Evolutionary conservation across 1,140 invertebrate genomes (phyloP), one percentile per base, ranked within the genome.

Genomic region (Ditylenchus dipsaci): DNA sequence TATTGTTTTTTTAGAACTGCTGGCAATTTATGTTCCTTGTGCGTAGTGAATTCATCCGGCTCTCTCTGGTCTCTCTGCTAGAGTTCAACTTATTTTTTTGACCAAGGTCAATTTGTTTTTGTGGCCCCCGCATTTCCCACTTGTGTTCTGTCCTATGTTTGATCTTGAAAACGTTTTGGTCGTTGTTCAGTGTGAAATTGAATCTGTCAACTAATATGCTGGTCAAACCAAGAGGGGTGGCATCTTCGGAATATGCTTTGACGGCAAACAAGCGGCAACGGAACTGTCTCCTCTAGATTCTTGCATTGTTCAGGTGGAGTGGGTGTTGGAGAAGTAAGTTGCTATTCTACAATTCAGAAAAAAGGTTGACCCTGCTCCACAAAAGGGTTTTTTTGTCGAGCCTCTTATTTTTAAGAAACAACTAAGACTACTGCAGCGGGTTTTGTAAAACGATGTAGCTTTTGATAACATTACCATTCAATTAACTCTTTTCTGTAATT

Each of bases 1-100:
- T 13, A 17, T 38, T 27, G 27, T 56, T 19, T 61, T 68, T 69
- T 13, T 29, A 68, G 65, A 69, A 26, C 53, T 47, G 57, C 1
- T 69, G 68, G 65, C 68, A 70, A 49, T 70, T 38, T 43, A 57
- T 47, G 23, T 70, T 70, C 53, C 57, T 70, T 5, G 68, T 70
- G 19, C 66, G 68, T 38, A 70, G 68, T 23, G 68, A 70, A 60
- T 70, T 70, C 19, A 38, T 70, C 15, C 68, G 68, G 33, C 30
- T 71, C 9, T 64, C 57, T 19, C 33, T 38, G 33, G 33, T 38
- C 33, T 38, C 33, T 38, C 11, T 38, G 33, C 33, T 38, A 38
- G 11, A 38, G 3, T 38, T 38, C 33, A 38, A 38, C 33, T 5
- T 38, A 38, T 38, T 38, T 38, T n/a, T 38, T 38, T 38, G 33